Evolutionary conservation across 2,797 vertebrate species (phyloP), one percentile per base, ranked within the genome.

Genomic region (Cyprinella venusta): DNA sequence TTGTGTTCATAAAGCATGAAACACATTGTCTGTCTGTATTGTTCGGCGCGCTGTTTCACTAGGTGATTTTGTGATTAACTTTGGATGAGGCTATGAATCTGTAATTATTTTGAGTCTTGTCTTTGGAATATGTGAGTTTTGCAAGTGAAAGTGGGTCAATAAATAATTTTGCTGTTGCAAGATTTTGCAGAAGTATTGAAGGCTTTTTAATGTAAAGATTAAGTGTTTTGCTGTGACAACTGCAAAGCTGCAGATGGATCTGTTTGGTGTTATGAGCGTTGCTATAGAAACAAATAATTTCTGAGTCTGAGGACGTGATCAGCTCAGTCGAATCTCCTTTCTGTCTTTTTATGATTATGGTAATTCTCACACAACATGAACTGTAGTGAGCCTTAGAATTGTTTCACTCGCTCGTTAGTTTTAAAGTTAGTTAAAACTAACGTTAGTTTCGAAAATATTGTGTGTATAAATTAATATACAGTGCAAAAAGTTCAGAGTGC

Each of bases 31-130:
- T 33, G 33, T 12, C 5, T 61, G 24, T 61, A 15, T 61, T 30
- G 18, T 42, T 13, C 1, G 5, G 30, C 0, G 4, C 1, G 18
- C 8, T 76, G 13, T 21, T 76, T 13, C 7, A 6, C 79, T 48
- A 1, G 16, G 8, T 63, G 61, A 50, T 50, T 68, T 67, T 68
- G 45, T 54, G 45, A n/a, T 79, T 6, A 68, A 38, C 45, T 79
- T 38, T 24, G 48, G 21, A 26, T 50, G 15, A 8, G 8, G 30
- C 63, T 45, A 26, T 63, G 56, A 68, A 79, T 82, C 63, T n/a
- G 36, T 68, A 45, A 82, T 42, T 82, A 30, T 63, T 76, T 74
- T 68, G 36, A 19, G 8, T 59, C 63, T 76, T 21, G 33, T 82
- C 16, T 75, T 75, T 76, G 48, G n/a, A 10, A 12, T 16, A 64